Base-by-base conservation (phyloP, 2,113 vertebrate genomes). In the Prionailurus viverrinus region DNA sequence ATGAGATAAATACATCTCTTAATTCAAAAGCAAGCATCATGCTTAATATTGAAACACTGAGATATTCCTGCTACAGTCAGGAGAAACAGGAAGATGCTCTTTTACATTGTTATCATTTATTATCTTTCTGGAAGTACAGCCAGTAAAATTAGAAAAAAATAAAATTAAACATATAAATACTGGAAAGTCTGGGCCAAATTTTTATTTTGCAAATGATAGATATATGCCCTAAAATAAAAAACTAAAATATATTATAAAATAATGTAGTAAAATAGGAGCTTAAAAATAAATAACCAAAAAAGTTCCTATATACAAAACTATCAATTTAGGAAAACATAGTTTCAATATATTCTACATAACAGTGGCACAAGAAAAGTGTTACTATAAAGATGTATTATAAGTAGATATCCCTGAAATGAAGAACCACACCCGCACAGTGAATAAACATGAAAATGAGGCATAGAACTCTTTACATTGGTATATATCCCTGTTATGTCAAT, bases 101-200 rank as follows among this genome's bases (percentile, higher is more conserved):
- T 80, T 69, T 71, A 27, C 1, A 84, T 65, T 36, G 31, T 55
- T 79, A 78, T 71, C 16, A 83, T 84, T 84, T 63, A 89, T 51
- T 68, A 91, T 69, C 92, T 95, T 94, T 83, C 53, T 79, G 29
- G 53, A 89, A 79, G 23, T n/a, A 71, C 25, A 92, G 12, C 2
- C 41, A 63, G 18, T 63, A 55, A n/a, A 81, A 66, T 45, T 71
- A 48, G n/a, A 83, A 63, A 87, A 89, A 69, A 36, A 48, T 88
- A 8, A 71, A 81, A 81, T 36, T 61, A 88, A 41, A 69, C 41
- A 65, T 78, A 92, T 29, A 61, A 79, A 65, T 89, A 51, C 41
- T 89, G 41, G 13, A 79, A 92, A 92, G 2, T 53, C 13, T 92
- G 33, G 3, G 4, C 39, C 33, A 71, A 80, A 55, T 76, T 91